phyloP scores from a whole-genome alignment of 1,140 invertebrate species.

The Megalonaias nervosa region DNA sequence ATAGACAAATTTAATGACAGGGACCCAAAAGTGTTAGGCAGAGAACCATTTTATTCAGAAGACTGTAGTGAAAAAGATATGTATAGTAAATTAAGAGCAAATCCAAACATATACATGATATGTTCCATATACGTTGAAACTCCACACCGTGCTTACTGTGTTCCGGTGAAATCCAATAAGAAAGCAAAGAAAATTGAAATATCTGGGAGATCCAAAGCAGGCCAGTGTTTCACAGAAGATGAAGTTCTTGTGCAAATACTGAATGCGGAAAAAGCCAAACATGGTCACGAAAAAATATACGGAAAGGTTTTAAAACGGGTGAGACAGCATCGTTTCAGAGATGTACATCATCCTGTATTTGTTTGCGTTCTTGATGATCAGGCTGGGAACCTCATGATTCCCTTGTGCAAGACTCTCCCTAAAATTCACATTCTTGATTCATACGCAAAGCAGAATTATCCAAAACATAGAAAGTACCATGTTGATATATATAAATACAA shows the following conservation, averaged over 20 bases:
- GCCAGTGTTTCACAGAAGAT: slow-evolving; percentile 57
- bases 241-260: slow-evolving; percentile 61
- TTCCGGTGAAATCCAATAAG: slow-evolving; percentile 26
- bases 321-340: slow-evolving; percentile 31
- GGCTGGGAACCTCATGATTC: slow-evolving; percentile 54
- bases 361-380: slow-evolving; percentile 54
- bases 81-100: slow-evolving; percentile 5
- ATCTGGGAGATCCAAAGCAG: slow-evolving; percentile 56
- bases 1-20: slow-evolving; percentile 11
- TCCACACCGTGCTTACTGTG: slow-evolving; percentile 44
- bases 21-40: not conserved
- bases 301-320: slow-evolving; percentile 55
- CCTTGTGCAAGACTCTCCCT: slow-evolving; percentile 60
- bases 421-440: slow-evolving; percentile 54
- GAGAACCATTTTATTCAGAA: slow-evolving; percentile 16
- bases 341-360: slow-evolving; percentile 48
- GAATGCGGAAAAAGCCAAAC: slow-evolving; percentile 13
- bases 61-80: slow-evolving; percentile 8
- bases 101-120: slow-evolving; percentile 41
- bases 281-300: slow-evolving; percentile 21
- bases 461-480: slow-evolving; percentile 9
- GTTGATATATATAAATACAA: slow-evolving; percentile 29
- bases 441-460: slow-evolving; percentile 11
- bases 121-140: slow-evolving; percentile 47
- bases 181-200: slow-evolving; percentile 47